phyloP scores from a whole-genome alignment of 2,113 vertebrate genomes.

The Oncorhynchus mykiss region DNA sequence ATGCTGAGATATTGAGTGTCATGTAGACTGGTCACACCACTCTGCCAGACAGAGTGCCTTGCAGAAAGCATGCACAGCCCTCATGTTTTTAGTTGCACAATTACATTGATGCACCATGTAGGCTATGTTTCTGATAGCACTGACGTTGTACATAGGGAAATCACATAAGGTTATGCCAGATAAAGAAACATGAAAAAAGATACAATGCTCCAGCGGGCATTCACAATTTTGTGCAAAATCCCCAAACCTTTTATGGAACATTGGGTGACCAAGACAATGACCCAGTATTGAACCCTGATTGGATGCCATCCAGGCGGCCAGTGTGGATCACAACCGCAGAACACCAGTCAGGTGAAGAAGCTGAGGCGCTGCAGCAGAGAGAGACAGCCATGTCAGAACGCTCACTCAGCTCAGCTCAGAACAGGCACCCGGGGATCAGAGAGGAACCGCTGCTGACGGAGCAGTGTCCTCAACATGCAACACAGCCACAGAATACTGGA shows the following conservation, averaged over 20 bases:
- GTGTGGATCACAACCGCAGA: not conserved
- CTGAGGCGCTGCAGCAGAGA: not conserved
- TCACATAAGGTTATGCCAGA: not conserved
- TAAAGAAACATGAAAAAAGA: no score
- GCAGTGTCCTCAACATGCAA: slow-evolving; percentile 33
- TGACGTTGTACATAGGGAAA: not conserved
- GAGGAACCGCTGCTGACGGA: slow-evolving; percentile 46
- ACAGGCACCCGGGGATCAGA: slow-evolving; percentile 35
- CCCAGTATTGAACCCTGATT: not conserved
- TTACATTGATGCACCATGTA: not conserved
- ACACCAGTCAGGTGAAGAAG: not conserved
- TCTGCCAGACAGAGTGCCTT: not conserved
- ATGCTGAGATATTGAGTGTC: slow-evolving; percentile 10
- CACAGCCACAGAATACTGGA: not conserved
- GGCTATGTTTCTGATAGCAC: not conserved
- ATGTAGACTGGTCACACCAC: slow-evolving; percentile 12
- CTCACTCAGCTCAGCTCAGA: slow-evolving; percentile 47
- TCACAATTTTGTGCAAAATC: no score
- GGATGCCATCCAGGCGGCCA: not conserved
- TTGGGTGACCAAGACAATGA: not conserved
- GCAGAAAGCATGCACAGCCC: not conserved
- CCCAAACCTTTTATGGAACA: not conserved
- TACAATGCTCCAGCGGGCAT: no score
- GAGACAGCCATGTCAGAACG: slow-evolving; percentile 33
- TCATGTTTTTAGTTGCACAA: not conserved